Evolutionary conservation across 2,888 invertebrate species (phyloP).

Genomic region (Melieria picta): DNA sequence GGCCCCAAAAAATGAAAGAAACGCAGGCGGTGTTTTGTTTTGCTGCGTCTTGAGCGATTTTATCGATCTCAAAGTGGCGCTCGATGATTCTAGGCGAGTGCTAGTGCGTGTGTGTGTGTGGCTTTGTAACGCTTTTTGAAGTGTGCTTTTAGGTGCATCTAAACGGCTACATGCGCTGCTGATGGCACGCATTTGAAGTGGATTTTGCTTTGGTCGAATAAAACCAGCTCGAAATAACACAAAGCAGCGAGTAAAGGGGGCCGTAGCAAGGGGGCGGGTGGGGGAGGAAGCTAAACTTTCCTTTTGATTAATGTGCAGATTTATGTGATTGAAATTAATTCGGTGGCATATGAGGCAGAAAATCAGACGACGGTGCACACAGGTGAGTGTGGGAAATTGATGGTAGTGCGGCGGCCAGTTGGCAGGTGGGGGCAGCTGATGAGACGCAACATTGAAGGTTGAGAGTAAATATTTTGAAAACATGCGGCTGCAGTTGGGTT

Average conservation of each 20-base stretch:
- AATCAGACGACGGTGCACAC: conserved; percentile 4
- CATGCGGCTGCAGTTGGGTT: too few relatives aligned
- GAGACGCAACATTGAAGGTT: too few relatives aligned
- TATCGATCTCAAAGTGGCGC: background rate
- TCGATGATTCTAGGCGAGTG: conserved; percentile 18
- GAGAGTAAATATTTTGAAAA: too few relatives aligned
- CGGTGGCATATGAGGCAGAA: conserved; percentile 30
- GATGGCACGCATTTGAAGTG: too few relatives aligned
- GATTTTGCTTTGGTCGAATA: background rate
- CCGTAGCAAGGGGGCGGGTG: background rate
- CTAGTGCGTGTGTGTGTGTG: background rate
- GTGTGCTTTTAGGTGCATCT: conserved; percentile 14
- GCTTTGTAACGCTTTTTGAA: conserved; percentile 5
- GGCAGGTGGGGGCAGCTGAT: too few relatives aligned
- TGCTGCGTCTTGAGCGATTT: background rate
- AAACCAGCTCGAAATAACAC: background rate
- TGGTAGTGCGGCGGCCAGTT: too few relatives aligned
- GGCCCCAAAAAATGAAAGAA: background rate
- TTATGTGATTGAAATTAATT: conserved; percentile 43
- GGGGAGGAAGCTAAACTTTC: conserved; percentile 18
- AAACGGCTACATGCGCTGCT: background rate
- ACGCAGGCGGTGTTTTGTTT: background rate
- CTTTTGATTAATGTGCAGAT: conserved; percentile 39
- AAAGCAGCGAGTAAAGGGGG: background rate
- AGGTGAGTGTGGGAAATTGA: too few relatives aligned